These are phyloP conservation scores for Anoura caudifer DNA, from an alignment of 2,113 vertebrate genomes.

Conservation along the genomic window DNA sequence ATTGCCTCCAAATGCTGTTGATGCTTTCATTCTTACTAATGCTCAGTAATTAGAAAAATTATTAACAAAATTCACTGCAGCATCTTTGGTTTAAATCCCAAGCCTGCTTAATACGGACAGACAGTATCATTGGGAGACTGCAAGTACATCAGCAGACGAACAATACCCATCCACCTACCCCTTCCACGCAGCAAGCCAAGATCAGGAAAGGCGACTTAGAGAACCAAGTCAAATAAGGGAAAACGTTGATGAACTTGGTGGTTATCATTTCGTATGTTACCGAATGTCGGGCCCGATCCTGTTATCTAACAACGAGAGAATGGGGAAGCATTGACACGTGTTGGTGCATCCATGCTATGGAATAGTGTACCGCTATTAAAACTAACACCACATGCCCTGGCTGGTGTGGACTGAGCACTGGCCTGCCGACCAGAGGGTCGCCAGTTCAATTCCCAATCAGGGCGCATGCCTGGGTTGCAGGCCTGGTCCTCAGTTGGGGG, in stretches of 20 bases:
- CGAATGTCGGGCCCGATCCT: background rate
- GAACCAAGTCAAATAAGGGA: background rate
- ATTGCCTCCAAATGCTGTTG: background rate
- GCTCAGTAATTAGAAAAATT: background rate
- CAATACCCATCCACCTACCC: background rate
- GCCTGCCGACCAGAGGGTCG: too few species aligned
- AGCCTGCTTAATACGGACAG: background rate
- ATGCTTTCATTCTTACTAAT: background rate
- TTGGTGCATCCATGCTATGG: background rate
- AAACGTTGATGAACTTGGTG: background rate
- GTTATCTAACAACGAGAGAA: background rate
- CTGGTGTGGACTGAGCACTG: too few species aligned
- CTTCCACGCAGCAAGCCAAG: background rate
- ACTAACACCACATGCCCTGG: background rate
- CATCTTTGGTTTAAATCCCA: background rate
- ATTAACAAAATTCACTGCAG: background rate
- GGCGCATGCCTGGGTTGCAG: too few species aligned
- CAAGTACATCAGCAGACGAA: background rate
- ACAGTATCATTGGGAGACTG: background rate
- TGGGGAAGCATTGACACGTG: background rate
- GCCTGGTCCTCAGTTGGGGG: too few species aligned
- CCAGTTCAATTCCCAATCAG: too few species aligned
- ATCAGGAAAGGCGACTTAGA: background rate
- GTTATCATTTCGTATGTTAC: background rate
- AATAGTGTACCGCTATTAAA: background rate